Evolutionary conservation across 2,888 invertebrate species (phyloP), one percentile per base, ranked within the genome.

Genomic region (Deilephila porcellus): DNA sequence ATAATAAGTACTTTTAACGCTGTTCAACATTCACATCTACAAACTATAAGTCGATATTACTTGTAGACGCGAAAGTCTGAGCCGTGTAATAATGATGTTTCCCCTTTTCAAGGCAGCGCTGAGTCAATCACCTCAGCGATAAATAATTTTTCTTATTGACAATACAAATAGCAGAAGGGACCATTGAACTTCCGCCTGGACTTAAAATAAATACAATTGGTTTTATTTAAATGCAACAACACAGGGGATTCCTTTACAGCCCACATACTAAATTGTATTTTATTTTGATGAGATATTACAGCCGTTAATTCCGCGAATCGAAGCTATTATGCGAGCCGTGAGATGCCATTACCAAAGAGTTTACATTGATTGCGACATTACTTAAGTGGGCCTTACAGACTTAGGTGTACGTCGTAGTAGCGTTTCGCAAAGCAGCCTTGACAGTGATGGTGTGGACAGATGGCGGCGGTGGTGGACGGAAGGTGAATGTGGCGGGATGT

Each of bases 401-500:
- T 83, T 81, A 81, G 83, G 82, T 82, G 82, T 80, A 80, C 83
- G 82, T 79, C 77, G 82, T 81, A 83, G 87, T 83, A 81, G 78
- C 83, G 83, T 93, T 90, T 91, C 91, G 91, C 90, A 93, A 93
- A 86, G 78, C 84, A 93, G 90, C 94, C 94, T 93, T 94, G 94
- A 89, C 94, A 93, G 87, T 93, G 91, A 88, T 85, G 88, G 86
- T 85, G 85, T 85, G 85, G 86, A 86, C 90, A 88, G 86, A 86
- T 88, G 88, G 83, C 80, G 80, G 76, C 78, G 82, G 81, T 82
- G 85, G 85, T 88, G 88, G 91, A 87, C 91, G 90, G 90, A 91
- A 92, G 93, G 93, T 93, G 93, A 93, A 92, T 93, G 92, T 90
- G 87, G 90, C 88, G 90, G 91, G 91, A 92, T 92, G 90, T 91